phyloP scores from a whole-genome alignment of 2,888 invertebrate genomes.

The Hydraecia micacea region DNA sequence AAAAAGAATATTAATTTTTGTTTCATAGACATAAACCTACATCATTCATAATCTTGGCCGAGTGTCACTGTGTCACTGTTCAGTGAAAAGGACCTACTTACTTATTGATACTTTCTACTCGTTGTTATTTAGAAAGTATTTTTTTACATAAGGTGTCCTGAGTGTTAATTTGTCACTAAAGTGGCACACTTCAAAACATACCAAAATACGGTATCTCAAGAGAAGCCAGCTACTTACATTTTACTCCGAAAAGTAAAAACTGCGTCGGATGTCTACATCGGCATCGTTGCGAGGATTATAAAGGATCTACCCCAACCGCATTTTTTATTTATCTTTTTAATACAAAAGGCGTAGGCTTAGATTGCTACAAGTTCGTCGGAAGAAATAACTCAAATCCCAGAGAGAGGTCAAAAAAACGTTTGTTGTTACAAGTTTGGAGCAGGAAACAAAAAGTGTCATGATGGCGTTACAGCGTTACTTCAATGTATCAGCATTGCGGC shows the following conservation, averaged over 20 bases:
- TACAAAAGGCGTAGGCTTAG: conserved; percentile 61
- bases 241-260: conserved; percentile 33
- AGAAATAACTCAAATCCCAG: conserved; percentile 78
- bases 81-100: conserved; percentile 32
- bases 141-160: conserved; percentile 9
- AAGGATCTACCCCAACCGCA: conserved; percentile 63
- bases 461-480: conserved; percentile 60
- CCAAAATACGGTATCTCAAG: conserved; percentile 8
- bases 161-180: conserved; percentile 1
- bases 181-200: conserved; percentile 15
- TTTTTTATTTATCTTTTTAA: conserved; percentile 65
- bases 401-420: conserved; percentile 67
- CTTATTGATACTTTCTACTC: conserved; percentile 28
- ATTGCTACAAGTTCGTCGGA: conserved; percentile 71
- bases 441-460: conserved; percentile 72
- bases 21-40: conserved; percentile 59
- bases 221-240: not conserved
- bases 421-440: conserved; percentile 72
- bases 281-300: conserved; percentile 61
- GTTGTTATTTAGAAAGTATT: conserved; percentile 25
- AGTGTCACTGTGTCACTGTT: conserved; percentile 31
- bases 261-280: conserved; percentile 32
- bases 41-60: conserved; percentile 51
- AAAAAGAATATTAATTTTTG: conserved; percentile 71
- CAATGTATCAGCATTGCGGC: conserved; percentile 56